These are phyloP conservation scores for Sialis lutaria DNA, from an alignment of 2,888 invertebrate species.

Conservation along the genomic window DNA sequence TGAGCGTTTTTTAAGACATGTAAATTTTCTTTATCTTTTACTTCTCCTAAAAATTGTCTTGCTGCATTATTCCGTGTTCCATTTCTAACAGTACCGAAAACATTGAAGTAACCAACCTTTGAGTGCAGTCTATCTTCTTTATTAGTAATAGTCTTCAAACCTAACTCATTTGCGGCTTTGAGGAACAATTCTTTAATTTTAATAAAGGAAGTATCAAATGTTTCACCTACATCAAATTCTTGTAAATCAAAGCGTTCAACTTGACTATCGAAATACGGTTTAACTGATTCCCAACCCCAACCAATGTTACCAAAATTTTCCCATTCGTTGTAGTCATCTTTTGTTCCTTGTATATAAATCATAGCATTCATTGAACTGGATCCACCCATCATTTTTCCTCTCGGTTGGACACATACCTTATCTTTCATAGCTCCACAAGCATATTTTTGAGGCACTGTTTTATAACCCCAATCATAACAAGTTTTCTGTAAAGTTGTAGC, in stretches of 20 bases:
- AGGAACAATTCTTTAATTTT: slow-evolving; percentile 23
- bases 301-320: slow-evolving; percentile 35
- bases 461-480: slow-evolving; percentile 23
- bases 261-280: slow-evolving; percentile 26
- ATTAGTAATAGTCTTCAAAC: slow-evolving; percentile 14
- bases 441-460: slow-evolving; percentile 25
- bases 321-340: slow-evolving; percentile 47
- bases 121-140: slow-evolving; percentile 13
- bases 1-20: slow-evolving; percentile 36
- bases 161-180: slow-evolving; percentile 28
- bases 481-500: slow-evolving; percentile 17
- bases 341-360: slow-evolving; percentile 45
- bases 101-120: slow-evolving; percentile 16
- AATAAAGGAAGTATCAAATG: slow-evolving; percentile 12
- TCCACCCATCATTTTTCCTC: slow-evolving; percentile 48
- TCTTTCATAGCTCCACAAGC: slow-evolving; percentile 21
- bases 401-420: slow-evolving; percentile 30
- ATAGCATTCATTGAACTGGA: slow-evolving; percentile 44
- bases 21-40: slow-evolving; percentile 34
- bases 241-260: slow-evolving; percentile 16
- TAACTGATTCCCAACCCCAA: slow-evolving; percentile 35
- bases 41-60: slow-evolving; percentile 25
- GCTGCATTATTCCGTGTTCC: slow-evolving; percentile 23
- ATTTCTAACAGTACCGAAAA: slow-evolving; percentile 18
- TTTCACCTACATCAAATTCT: slow-evolving; percentile 12